Percentiles rank a stretch among this genome's conserved stretches.
Evolutionary conservation across 1,140 invertebrate genomes (phyloP).

Genomic region (Homalodisca vitripennis): DNA sequence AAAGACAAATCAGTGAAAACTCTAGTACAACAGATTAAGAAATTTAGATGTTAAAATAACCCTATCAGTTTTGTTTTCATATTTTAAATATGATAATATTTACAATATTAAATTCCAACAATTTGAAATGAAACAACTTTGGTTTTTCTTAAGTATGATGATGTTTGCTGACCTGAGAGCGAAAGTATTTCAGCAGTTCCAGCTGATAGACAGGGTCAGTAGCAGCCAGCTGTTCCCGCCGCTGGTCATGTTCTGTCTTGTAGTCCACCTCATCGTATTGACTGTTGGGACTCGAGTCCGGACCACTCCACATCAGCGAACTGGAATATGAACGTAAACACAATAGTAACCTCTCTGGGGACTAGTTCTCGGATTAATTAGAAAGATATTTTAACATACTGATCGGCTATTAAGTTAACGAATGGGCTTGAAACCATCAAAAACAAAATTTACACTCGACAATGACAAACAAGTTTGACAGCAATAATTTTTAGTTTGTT

Average conservation of each 20-base stretch:
- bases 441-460: no score
- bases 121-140: background rate
- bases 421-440: no score
- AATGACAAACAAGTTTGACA: no score
- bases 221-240: slow-evolving; percentile 58
- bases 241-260: slow-evolving; percentile 56
- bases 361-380: no score
- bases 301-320: slow-evolving; percentile 49
- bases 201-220: slow-evolving; percentile 71
- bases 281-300: slow-evolving; percentile 46
- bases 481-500: no score
- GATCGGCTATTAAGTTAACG: no score
- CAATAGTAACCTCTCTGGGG: no score
- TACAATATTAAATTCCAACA: slow-evolving; percentile 24
- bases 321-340: no score
- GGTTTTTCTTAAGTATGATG: background rate
- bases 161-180: slow-evolving; percentile 57
- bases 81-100: background rate
- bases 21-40: slow-evolving; percentile 27
- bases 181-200: slow-evolving; percentile 64
- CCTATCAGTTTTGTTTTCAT: background rate
- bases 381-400: no score
- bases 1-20: slow-evolving; percentile 29
- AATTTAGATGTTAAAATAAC: background rate
- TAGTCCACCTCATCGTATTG: slow-evolving; percentile 50